phyloP scores from a whole-genome alignment of 1,140 invertebrate species.

The Halesus radiatus region DNA sequence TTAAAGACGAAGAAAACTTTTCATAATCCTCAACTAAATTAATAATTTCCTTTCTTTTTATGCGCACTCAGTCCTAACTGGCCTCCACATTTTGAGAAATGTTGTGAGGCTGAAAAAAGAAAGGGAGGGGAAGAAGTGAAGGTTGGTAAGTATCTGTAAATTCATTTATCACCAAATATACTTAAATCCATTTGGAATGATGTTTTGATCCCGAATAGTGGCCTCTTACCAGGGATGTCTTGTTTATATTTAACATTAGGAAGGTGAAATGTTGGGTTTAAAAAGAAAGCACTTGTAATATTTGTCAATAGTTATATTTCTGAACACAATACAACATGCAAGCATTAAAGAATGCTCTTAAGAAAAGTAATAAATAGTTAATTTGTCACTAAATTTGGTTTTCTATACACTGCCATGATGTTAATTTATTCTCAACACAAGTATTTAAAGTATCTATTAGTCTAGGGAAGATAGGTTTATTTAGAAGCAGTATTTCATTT shows the following conservation, averaged over 20 bases:
- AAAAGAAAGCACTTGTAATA: background rate
- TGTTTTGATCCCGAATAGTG: too few relatives aligned
- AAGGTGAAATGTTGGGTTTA: background rate
- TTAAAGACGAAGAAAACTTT: too few relatives aligned
- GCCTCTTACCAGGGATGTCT: too few relatives aligned
- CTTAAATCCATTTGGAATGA: too few relatives aligned
- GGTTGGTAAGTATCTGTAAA: too few relatives aligned
- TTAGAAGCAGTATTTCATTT: constrained; percentile 64
- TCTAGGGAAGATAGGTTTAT: constrained; percentile 58
- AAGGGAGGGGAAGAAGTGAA: too few relatives aligned
- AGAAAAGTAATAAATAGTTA: constrained; percentile 70
- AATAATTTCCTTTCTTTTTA: too few relatives aligned
- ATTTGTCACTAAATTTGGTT: constrained; percentile 58
- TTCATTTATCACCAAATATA: too few relatives aligned
- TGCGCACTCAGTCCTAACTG: too few relatives aligned
- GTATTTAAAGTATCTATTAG: constrained; percentile 54
- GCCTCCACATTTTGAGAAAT: too few relatives aligned
- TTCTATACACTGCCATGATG: constrained; percentile 55
- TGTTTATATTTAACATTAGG: background rate
- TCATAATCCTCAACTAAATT: too few relatives aligned
- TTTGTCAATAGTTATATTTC: constrained; percentile 63
- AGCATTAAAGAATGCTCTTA: constrained; percentile 68
- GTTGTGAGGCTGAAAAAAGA: too few relatives aligned
- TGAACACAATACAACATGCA: constrained; percentile 73
- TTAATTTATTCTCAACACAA: constrained; percentile 49